phyloP scores from a whole-genome alignment of 2,797 vertebrate species.

The Coregonus ussuriensis region DNA sequence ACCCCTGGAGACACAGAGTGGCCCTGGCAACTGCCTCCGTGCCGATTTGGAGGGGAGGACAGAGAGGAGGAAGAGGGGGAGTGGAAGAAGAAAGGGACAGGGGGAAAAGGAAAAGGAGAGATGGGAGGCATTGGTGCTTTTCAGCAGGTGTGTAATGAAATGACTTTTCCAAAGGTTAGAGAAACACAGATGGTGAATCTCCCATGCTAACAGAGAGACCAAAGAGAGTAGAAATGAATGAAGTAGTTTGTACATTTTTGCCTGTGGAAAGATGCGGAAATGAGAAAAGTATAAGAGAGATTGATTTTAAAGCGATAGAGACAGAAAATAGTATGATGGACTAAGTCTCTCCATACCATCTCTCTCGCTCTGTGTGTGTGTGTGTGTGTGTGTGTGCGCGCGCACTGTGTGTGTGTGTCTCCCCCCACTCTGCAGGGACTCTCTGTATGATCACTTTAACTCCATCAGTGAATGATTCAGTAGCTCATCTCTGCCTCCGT shows the following conservation, averaged over 20 bases:
- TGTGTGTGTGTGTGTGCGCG: neutral
- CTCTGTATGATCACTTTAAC: neutral
- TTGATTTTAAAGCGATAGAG: neutral
- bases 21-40: neutral
- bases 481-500: neutral
- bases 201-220: neutral
- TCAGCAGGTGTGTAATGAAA: conserved; percentile 28
- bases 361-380: neutral
- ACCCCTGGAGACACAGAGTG: conserved; percentile 4
- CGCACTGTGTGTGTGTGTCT: too few species aligned
- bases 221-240: neutral
- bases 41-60: neutral
- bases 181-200: conserved; percentile 32
- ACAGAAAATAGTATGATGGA: neutral
- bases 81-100: neutral
- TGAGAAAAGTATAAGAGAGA: neutral
- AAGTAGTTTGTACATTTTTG: neutral
- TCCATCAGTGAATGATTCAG: neutral
- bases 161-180: conserved; percentile 40
- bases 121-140: neutral
- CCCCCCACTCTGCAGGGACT: neutral
- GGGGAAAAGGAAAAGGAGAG: neutral
- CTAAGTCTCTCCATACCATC: neutral
- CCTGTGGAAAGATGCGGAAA: neutral
- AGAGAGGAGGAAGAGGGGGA: neutral